Conservation (phyloP, 2,113 vertebrate genomes). For the Lagopus leucura region DNA sequence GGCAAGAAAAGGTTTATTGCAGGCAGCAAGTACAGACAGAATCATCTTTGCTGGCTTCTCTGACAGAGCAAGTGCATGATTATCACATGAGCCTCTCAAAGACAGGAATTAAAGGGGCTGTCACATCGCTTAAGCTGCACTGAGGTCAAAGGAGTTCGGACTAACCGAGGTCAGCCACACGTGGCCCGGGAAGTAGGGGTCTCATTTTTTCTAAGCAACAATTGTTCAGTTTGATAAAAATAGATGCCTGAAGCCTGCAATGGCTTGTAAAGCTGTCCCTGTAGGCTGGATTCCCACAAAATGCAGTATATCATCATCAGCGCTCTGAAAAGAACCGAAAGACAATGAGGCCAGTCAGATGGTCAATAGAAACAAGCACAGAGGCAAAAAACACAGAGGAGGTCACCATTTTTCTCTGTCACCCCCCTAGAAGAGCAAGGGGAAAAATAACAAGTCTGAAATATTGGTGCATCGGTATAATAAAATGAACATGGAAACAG, state of each 20-base stretch:
- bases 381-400: background rate
- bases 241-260: background rate
- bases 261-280: background rate
- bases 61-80: slow-evolving; percentile 65
- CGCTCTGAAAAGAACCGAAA: background rate
- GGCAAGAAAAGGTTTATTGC: slow-evolving; percentile 61
- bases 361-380: background rate
- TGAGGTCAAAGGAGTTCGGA: slow-evolving; percentile 49
- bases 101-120: slow-evolving; percentile 67
- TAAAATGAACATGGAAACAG: slow-evolving; percentile 24
- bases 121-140: slow-evolving; percentile 49
- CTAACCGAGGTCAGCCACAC: slow-evolving; percentile 19
- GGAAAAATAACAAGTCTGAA: background rate
- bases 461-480: background rate
- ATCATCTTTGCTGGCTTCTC: slow-evolving; percentile 11
- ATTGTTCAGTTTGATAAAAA: slow-evolving; percentile 37
- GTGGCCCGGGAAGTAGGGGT: background rate
- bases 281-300: background rate
- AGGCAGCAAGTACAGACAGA: slow-evolving; percentile 56
- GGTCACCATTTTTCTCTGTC: background rate
- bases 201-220: slow-evolving; percentile 26
- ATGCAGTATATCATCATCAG: background rate
- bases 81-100: slow-evolving; percentile 69
- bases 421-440: background rate
- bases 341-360: background rate